Conservation (phyloP, 2,797 vertebrate species). For the Bufotes viridis region DNA sequence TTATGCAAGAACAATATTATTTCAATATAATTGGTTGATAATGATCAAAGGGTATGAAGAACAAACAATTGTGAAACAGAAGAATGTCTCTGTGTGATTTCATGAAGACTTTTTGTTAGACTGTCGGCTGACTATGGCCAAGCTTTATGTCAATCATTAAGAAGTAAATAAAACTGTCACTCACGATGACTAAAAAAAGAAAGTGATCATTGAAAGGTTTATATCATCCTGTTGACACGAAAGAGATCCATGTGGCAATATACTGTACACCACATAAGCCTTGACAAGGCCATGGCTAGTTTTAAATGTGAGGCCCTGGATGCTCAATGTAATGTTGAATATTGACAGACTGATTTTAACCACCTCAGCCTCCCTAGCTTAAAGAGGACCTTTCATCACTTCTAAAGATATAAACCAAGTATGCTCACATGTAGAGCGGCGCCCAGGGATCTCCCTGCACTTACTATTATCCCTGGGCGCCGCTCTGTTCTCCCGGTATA, state of each 20-base stretch:
- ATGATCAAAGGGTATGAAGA: background rate
- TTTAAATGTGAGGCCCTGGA: background rate
- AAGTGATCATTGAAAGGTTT: background rate
- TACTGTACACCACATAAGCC: background rate
- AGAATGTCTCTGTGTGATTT: background rate
- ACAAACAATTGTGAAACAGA: conserved; percentile 16
- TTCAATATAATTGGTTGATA: background rate
- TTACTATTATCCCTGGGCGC: no score
- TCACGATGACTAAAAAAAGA: background rate
- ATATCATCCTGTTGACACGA: background rate
- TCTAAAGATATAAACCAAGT: no score
- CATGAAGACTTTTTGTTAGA: background rate
- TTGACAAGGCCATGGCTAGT: background rate
- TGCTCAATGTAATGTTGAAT: background rate
- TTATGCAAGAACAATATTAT: background rate
- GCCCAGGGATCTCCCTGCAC: no score
- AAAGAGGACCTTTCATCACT: no score
- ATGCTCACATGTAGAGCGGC: no score
- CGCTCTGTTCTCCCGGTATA: no score
- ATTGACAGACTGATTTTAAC: background rate
- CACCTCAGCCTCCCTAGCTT: no score
- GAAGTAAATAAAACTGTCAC: background rate
- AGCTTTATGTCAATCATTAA: conserved; percentile 8
- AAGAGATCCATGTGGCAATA: background rate
- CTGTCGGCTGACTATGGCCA: background rate